Evolutionary conservation across 2,888 invertebrate genomes (phyloP), one percentile per base, ranked within the genome.

Genomic region (Ditula angustiorana): DNA sequence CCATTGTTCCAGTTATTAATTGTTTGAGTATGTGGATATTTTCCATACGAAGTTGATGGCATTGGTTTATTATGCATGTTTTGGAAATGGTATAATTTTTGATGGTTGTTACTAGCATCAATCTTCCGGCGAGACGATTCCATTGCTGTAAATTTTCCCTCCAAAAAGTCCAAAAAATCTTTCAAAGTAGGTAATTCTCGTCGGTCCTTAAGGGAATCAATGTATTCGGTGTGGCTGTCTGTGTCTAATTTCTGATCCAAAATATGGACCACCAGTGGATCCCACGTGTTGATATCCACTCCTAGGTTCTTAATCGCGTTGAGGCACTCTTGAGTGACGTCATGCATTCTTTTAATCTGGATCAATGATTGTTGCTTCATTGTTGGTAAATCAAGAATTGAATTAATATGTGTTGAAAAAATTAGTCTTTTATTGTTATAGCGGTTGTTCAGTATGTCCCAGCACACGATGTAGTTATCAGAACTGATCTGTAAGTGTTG

Each of bases 281-380:
- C 71, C 71, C 74, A 74, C 1, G 66, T 61, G 0, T 10, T 11
- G 0, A 69, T 61, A 44, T 71, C 64, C 0, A 65, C 59, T 0
- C 67, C 72, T 8, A 72, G 28, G 11, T 69, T 70, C 33, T 69
- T 72, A 1, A 74, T 70, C 0, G 70, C 71, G 26, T 75, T 70
- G 1, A 73, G 47, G 28, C 68, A 67, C 52, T 72, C 70, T 2
- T 24, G 19, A 1, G 67, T 50, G 0, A 44, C 49, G 37, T 72
- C 72, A 56, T 73, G 70, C 2, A 72, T 41, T 21, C 44, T 35
- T 49, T 73, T 73, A 4, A 73, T 63, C 1, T 44, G 28, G 16
- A 11, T 19, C 13, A 56, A 2, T 35, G 70, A 68, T 44, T 61
- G 66, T 19, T 70, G 69, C 37, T 69, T 65, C 19, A 58, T 60